Percentiles rank a stretch among this genome's conserved stretches.
phyloP scores from a whole-genome alignment of 2,113 vertebrate genomes.

The Tragulus kanchil region DNA sequence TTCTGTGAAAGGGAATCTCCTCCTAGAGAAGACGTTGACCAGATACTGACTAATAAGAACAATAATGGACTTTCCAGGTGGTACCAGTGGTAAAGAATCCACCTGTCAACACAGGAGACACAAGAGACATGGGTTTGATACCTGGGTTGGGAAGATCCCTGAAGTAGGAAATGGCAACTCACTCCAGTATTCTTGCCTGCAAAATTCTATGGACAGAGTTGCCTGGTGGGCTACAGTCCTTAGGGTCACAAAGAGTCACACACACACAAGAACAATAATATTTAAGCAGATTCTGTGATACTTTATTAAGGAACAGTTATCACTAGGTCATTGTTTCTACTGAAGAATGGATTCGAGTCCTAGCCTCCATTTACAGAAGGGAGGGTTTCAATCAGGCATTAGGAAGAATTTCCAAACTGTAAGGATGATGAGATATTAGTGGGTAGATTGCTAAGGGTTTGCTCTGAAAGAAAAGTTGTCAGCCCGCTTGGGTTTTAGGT shows the following conservation, averaged over 20 bases:
- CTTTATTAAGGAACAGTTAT: background rate
- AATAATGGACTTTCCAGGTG: background rate
- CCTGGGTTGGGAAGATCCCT: background rate
- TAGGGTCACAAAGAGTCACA: background rate
- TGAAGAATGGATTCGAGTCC: background rate
- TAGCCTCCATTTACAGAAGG: background rate
- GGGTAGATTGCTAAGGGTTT: background rate
- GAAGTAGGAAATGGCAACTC: background rate
- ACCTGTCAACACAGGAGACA: background rate
- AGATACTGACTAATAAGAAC: background rate
- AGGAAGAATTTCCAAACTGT: background rate
- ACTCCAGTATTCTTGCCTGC: background rate
- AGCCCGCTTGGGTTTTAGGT: background rate
- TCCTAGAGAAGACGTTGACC: background rate
- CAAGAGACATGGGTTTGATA: background rate
- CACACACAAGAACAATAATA: background rate
- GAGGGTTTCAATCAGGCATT: background rate
- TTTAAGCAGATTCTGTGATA: background rate
- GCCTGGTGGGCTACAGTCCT: background rate
- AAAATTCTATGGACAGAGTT: background rate
- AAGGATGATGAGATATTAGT: background rate
- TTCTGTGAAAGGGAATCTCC: background rate
- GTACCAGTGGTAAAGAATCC: background rate
- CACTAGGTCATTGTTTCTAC: background rate
- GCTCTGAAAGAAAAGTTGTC: background rate